These are phyloP conservation scores for Hartigia nigra DNA, from an alignment of 2,888 invertebrate genomes.

Conservation along the genomic window DNA sequence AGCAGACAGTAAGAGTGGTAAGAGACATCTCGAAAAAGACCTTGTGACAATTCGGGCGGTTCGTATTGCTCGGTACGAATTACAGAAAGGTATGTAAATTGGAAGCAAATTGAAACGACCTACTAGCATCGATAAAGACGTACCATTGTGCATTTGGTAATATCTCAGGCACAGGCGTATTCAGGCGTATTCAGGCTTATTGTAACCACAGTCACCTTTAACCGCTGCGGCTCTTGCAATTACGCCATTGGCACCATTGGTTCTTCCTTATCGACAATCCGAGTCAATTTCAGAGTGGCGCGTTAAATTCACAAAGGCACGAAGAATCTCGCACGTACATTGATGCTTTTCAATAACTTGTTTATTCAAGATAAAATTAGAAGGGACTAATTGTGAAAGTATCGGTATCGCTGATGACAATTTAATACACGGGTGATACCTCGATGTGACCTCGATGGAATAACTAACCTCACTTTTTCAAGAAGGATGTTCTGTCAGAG, in stretches of 20 bases:
- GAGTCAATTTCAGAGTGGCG: neutral
- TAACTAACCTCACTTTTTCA: slow-evolving; percentile 3
- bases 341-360: neutral
- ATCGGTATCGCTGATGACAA: neutral
- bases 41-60: slow-evolving; percentile 3
- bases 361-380: neutral
- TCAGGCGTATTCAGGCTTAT: slow-evolving; percentile 13
- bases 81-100: neutral
- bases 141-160: slow-evolving; percentile 22
- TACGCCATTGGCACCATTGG: neutral
- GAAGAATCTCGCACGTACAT: neutral
- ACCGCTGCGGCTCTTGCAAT: slow-evolving; percentile 14
- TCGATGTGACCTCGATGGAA: neutral
- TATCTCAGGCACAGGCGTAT: slow-evolving; percentile 11
- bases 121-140: slow-evolving; percentile 20
- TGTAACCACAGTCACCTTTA: slow-evolving; percentile 28
- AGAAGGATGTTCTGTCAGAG: slow-evolving; percentile 3
- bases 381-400: neutral
- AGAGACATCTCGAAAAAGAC: slow-evolving; percentile 4
- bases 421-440: neutral
- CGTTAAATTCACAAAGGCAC: neutral
- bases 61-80: neutral
- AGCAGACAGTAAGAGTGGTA: neutral
- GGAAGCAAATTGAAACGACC: slow-evolving; percentile 13
- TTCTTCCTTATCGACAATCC: slow-evolving; percentile 6